Base-by-base conservation (phyloP, 2,113 vertebrate genomes). In the Crotalus tigris region DNA sequence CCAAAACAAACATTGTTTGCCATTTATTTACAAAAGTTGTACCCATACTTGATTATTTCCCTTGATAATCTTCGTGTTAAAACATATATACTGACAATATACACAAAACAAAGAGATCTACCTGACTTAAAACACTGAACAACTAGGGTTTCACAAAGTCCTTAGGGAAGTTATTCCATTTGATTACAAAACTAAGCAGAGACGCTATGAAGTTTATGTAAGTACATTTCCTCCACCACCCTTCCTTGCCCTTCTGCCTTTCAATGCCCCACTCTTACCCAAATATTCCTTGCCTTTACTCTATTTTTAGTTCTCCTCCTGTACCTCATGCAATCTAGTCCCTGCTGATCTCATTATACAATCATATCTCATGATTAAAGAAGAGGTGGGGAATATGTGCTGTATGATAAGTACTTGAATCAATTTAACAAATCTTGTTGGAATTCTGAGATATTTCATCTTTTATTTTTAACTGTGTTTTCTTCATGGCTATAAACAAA, bases 101-200 rank as follows among this genome's bases (percentile, higher is more conserved):
- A 54, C 29, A 88, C 51, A 54, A 55, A 33, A 88, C 26, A 54
- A 51, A 7, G 5, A 88, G 29, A n/a, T 87, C 10, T 87, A 26
- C 51, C 86, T 54, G 12, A n/a, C 23, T 87, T 53, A 87, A n/a
- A 53, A 54, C 49, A 87, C 53, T 87, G 9, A 53, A n/a, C 13
- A 54, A 54, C 26, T 49, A 87, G 49, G 26, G 9, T n/a, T 90
- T 29, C 89, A 53, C 15, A n/a, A 39, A 29, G 23, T 69, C 21
- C 26, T 91, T 59, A 49, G 26, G 44, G 44, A 86, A 29, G 55
- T 59, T 46, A 23, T 86, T 91, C n/a, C 7, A 3, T 33, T 88
- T 88, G 58, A 88, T 69, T 88, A 87, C 49, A 88, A 64, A 92
- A 87, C 19, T 86, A 91, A 91, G 39, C 33, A 86, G 81, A 54